A percentile compares a stretch with the other conserved stretches of the same genome.
phyloP scores from a whole-genome alignment of 2,888 invertebrate species.

The Pheosia gnoma region DNA sequence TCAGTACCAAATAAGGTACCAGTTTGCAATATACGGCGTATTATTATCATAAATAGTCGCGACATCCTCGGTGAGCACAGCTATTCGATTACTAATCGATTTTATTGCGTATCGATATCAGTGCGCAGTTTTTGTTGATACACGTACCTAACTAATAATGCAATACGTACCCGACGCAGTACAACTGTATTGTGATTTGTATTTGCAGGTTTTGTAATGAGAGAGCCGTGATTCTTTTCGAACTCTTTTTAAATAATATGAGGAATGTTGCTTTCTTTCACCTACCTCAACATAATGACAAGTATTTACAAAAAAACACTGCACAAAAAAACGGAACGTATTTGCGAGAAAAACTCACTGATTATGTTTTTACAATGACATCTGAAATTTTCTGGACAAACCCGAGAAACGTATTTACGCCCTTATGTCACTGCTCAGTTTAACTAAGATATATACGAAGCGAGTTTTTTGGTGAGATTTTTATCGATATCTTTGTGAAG shows the following conservation, averaged over 20 bases:
- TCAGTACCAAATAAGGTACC: background rate
- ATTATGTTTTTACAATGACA: constrained; percentile 40
- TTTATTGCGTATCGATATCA: constrained; percentile 53
- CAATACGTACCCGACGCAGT: constrained; percentile 19
- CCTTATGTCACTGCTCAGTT: constrained; percentile 63
- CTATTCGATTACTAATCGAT: constrained; percentile 48
- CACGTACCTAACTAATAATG: constrained; percentile 50
- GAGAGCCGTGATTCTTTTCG: no score
- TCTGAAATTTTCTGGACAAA: constrained; percentile 59
- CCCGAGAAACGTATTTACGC: constrained; percentile 55
- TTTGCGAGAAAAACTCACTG: constrained; percentile 6
- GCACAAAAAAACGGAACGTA: background rate
- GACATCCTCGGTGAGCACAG: constrained; percentile 11
- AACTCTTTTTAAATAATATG: no score
- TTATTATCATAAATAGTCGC: constrained; percentile 5
- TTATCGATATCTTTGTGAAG: constrained; percentile 34
- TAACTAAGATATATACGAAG: constrained; percentile 37
- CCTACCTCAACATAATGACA: background rate
- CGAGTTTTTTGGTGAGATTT: constrained; percentile 46
- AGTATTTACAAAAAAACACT: background rate
- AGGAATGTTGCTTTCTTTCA: background rate
- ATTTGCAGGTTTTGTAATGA: background rate
- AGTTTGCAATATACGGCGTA: background rate
- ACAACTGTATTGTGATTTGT: constrained; percentile 22
- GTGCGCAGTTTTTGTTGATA: constrained; percentile 47